Percentiles rank a stretch among this genome's conserved stretches.
Evolutionary conservation across 2,113 vertebrate species (phyloP).

Genomic region (Circaetus cinerascens): DNA sequence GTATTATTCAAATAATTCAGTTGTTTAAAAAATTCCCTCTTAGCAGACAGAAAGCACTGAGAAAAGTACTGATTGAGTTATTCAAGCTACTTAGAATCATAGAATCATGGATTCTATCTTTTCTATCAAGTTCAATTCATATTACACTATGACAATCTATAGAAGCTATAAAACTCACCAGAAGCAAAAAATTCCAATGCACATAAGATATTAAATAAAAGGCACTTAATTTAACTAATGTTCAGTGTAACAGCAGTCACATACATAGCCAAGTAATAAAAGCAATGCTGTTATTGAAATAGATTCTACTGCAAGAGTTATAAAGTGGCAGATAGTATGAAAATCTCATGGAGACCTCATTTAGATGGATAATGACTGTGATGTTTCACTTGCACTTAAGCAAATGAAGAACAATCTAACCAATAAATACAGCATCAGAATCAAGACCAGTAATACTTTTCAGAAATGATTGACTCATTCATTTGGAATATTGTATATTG

Average conservation of each 20-base stretch:
- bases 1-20: background rate
- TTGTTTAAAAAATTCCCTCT: background rate
- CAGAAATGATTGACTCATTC: background rate
- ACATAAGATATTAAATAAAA: background rate
- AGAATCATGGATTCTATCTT: background rate
- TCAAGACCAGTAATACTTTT: background rate
- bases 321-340: background rate
- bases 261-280: constrained; percentile 7
- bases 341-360: background rate
- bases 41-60: background rate
- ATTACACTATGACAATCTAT: background rate
- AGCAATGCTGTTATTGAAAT: background rate
- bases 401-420: background rate
- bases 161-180: background rate
- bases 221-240: background rate
- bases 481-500: background rate
- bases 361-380: background rate
- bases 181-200: background rate
- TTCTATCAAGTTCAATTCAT: constrained; percentile 4
- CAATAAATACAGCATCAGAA: background rate
- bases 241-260: background rate
- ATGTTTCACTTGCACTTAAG: background rate
- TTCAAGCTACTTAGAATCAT: background rate
- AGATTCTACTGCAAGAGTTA: background rate
- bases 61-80: background rate